Evolutionary conservation across 2,113 vertebrate species (phyloP), one percentile per base, ranked within the genome.

Genomic region (Boleophthalmus pectinirostris): DNA sequence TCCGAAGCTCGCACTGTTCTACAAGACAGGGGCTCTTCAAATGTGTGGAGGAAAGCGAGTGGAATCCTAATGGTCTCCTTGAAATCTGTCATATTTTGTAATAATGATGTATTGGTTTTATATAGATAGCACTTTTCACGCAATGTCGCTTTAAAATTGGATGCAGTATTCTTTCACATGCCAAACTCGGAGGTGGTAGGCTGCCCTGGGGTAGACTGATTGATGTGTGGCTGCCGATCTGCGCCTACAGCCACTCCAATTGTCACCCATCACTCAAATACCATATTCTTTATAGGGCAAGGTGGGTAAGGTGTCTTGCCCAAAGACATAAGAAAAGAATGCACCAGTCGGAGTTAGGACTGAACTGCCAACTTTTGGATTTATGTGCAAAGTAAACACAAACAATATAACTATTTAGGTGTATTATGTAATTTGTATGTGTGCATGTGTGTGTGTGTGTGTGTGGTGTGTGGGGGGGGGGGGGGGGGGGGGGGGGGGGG

Each of bases 1-100:
- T 77, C 53, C 82, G 78, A 85, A 79, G 81, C 77, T 83, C 82
- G 77, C 29, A 13, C 78, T 60, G 79, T 68, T 56, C 78, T 51
- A 56, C 7, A 33, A 78, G 74, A 79, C 74, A 63, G 14, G 51
- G 12, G 24, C 56, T 25, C 56, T 25, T 25, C 23, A 58, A 15
- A 58, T 25, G 5, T 58, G n/a, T n/a, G n/a, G 51, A 54, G 20
- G 51, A n/a, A 54, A 21, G 51, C 20, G 9, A 54, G 20, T 21
- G 20, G 51, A 54, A 21, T 54, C 51, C 51, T 9, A 54, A 54
- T 54, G 9, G 20, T 54, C 20, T 54, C 2, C 51, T 21, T 6
- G 20, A 54, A 54, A 54, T 53, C 6, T 10, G 51, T 7, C n/a
- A 47, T 47, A 54, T 8, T n/a, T 54, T 54, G 20, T 54, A 10